Evolutionary conservation across 1,140 invertebrate genomes (phyloP).

Genomic region (Planococcus citri): DNA sequence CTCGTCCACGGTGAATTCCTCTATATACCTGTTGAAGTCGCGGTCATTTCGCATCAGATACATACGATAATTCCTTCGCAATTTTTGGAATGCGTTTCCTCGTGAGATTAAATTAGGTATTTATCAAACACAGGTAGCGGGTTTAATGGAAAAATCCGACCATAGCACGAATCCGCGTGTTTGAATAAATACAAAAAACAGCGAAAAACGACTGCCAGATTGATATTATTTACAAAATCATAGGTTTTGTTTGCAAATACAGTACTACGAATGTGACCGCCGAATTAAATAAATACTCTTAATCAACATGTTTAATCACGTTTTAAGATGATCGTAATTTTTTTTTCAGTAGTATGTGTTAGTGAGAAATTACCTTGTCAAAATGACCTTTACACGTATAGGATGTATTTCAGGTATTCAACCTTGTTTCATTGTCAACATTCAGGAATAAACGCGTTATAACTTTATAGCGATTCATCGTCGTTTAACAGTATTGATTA

Average conservation of each 20-base stretch:
- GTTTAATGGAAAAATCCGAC: no score
- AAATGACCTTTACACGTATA: neutral
- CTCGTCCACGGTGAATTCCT: no score
- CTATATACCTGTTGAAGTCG: no score
- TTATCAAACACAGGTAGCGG: no score
- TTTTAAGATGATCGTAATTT: constrained; percentile 6
- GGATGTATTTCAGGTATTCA: constrained; percentile 10
- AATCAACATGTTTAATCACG: constrained; percentile 2
- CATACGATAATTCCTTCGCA: no score
- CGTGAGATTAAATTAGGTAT: no score
- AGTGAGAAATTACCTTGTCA: constrained; percentile 16
- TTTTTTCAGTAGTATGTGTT: no score
- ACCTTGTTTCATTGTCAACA: constrained; percentile 17
- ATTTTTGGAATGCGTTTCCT: no score
- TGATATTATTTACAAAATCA: neutral
- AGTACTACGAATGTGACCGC: no score
- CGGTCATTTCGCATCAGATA: no score
- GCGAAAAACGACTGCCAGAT: neutral
- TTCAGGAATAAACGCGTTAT: neutral
- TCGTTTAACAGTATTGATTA: neutral
- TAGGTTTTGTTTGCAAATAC: neutral
- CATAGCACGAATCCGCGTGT: no score
- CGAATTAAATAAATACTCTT: neutral
- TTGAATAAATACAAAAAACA: no score
- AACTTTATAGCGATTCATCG: neutral